Conservation (phyloP, 2,797 vertebrate genomes). For the Pithecia hirsuta region DNA sequence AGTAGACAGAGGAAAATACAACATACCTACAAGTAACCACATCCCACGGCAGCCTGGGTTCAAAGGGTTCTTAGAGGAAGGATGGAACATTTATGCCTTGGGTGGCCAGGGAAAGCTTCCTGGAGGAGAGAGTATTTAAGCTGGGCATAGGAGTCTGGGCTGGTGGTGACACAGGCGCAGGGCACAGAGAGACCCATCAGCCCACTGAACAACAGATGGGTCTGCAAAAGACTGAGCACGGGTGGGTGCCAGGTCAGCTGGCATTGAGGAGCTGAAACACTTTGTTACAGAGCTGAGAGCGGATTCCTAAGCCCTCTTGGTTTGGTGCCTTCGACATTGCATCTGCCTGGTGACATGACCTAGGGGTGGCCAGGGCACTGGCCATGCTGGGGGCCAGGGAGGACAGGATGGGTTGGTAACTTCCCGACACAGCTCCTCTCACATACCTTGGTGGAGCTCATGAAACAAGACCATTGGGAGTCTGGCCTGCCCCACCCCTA, state of each 20-base stretch:
- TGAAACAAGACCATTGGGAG: background rate
- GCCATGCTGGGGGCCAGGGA: background rate
- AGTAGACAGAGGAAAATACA: background rate
- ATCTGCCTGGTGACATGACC: background rate
- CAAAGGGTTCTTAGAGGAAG: background rate
- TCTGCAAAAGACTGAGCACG: fast-evolving
- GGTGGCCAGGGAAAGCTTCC: background rate
- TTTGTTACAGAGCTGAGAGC: background rate
- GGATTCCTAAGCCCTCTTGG: fast-evolving
- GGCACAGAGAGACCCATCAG: background rate
- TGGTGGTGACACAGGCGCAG: too few relatives aligned
- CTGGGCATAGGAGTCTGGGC: fast-evolving
- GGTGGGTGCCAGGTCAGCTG: fast-evolving
- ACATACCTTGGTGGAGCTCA: fast-evolving
- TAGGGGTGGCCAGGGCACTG: fast-evolving
- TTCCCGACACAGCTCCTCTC: fast-evolving
- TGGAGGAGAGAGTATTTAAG: background rate
- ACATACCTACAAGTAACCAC: fast-evolving
- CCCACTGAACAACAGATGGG: background rate
- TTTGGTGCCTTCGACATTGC: fast-evolving
- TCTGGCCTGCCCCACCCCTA: background rate
- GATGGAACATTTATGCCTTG: background rate
- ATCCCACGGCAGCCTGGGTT: background rate
- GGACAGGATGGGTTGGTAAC: too few relatives aligned
- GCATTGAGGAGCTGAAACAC: background rate